Percentiles rank a stretch among this genome's conserved stretches.
Evolutionary conservation across 2,797 vertebrate genomes (phyloP).

Genomic region (Malacoraja senta): DNA sequence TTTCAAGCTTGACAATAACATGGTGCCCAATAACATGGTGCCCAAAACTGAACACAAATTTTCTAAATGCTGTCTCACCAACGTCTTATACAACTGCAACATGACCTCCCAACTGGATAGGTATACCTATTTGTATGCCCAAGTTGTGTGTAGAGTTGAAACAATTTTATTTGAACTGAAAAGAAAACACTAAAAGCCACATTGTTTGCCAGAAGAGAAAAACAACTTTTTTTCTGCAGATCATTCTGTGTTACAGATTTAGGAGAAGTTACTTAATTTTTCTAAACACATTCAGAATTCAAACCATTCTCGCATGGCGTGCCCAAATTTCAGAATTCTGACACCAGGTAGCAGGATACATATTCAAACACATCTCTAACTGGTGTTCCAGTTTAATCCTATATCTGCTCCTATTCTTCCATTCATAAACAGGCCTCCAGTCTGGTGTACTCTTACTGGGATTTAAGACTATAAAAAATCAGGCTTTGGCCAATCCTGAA

Average conservation of each 20-base stretch:
- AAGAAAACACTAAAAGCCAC: background rate
- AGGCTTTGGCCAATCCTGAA: background rate
- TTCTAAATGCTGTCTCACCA: no score
- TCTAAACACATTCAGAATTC: conserved; percentile 9
- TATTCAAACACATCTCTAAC: background rate
- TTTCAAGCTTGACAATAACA: no score
- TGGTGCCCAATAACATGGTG: no score
- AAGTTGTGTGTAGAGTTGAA: no score
- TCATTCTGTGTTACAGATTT: background rate
- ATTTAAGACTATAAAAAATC: background rate
- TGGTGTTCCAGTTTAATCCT: background rate
- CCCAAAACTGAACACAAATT: no score
- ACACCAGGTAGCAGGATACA: background rate
- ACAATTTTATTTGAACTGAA: background rate
- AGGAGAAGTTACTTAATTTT: background rate
- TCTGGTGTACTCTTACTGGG: background rate
- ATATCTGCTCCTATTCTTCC: background rate
- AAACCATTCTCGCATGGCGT: background rate
- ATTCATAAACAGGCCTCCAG: background rate
- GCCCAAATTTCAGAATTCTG: background rate
- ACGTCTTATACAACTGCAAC: no score
- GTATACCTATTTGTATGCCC: background rate
- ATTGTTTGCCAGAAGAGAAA: background rate
- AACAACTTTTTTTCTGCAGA: background rate
- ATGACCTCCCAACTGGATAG: no score